Base-by-base conservation (phyloP, 2,888 invertebrate genomes). In the Epinotia demarniana region DNA sequence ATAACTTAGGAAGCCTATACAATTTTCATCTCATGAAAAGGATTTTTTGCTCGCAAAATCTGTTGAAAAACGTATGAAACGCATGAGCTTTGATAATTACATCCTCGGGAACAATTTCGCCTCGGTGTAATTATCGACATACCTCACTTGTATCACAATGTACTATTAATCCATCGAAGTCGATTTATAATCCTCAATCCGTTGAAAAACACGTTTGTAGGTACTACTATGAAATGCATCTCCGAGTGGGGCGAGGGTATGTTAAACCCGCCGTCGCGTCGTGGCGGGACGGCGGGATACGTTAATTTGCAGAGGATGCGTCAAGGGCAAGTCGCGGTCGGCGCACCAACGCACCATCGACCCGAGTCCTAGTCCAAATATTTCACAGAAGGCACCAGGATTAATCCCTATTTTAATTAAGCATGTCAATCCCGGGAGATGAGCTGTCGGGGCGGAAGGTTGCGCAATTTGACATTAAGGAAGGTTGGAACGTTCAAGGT, bases 401-500 rank as follows among this genome's bases (percentile, higher is more conserved):
- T 83, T 82, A 84, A 84, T 84, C 81, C 79, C 78, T 77, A 81
- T 85, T 84, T 77, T 85, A 88, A 88, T 88, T 86, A 87, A 86
- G 77, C 79, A 77, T 85, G 84, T 85, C 87, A 85, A 85, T 90
- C 85, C 85, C 82, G 79, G 71, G 83, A 83, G 85, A 85, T 84
- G 81, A 79, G 76, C 80, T 78, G 80, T 75, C 82, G 84, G 81
- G 79, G 81, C 80, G 82, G 83, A 84, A 84, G 83, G 86, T 91
- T 90, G 87, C 89, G 89, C 87, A 89, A 89, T 89, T 85, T 86
- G 88, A 90, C 90, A 90, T 93, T 93, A 93, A 87, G 90, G 89
- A 92, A 92, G 93, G 93, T 93, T 92, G 91, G 87, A 86, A 87
- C 90, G 92, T 93, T 94, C 93, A 94, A 94, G 93, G 93, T 94